phyloP scores from a whole-genome alignment of 2,888 invertebrate species.

The Cephalotes varians region DNA sequence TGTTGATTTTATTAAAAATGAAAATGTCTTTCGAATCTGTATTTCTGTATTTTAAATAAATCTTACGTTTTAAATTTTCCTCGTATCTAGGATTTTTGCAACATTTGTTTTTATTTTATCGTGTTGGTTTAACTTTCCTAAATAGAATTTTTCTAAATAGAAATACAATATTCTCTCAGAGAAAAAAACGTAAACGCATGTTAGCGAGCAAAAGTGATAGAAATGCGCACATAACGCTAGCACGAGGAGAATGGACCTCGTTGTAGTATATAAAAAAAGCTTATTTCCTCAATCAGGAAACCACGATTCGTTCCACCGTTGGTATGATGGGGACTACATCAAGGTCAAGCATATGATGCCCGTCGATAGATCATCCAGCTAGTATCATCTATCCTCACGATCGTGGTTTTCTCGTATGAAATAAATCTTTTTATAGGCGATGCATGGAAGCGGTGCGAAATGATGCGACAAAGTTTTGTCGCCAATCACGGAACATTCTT shows the following conservation, averaged over 20 bases:
- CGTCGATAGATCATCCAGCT: slow-evolving; percentile 28
- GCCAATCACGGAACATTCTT: slow-evolving; percentile 17
- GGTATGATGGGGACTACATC: slow-evolving; percentile 57
- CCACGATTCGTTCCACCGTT: slow-evolving; percentile 61
- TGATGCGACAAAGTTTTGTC: slow-evolving; percentile 31
- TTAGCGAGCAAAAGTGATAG: background rate
- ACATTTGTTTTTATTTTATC: background rate
- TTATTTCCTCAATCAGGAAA: slow-evolving; percentile 65
- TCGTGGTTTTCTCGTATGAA: background rate
- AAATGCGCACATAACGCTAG: slow-evolving; percentile 34
- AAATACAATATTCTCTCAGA: background rate
- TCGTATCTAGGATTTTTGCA: background rate
- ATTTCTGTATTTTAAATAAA: background rate
- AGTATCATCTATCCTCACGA: background rate
- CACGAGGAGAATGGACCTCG: slow-evolving; percentile 40
- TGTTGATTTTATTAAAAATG: background rate
- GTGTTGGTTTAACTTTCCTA: background rate
- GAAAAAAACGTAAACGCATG: background rate
- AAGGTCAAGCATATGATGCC: slow-evolving; percentile 57
- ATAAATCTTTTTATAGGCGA: slow-evolving; percentile 2
- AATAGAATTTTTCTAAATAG: background rate
- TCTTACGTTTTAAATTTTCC: background rate
- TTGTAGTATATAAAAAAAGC: slow-evolving; percentile 46
- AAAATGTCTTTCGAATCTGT: background rate
- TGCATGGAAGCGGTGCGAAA: slow-evolving; percentile 13